phyloP scores from a whole-genome alignment of 2,797 vertebrate genomes.

The Rhinophrynus dorsalis region DNA sequence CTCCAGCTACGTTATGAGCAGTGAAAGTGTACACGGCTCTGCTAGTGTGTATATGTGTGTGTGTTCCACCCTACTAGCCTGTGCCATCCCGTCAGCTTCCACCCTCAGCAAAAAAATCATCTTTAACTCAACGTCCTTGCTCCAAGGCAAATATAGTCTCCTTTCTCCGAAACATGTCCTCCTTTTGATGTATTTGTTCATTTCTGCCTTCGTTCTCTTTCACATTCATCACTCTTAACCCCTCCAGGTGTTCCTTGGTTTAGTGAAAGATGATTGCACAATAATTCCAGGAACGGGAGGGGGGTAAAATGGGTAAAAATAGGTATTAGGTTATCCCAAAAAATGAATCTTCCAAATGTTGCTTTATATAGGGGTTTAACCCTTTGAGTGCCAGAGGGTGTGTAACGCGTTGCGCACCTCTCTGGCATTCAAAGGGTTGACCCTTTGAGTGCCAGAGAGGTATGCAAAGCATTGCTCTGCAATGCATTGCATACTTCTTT shows the following conservation, averaged over 20 bases:
- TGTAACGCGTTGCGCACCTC: no score
- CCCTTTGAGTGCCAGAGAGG: no score
- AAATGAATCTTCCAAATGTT: no score
- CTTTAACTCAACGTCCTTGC: background rate
- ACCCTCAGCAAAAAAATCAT: slow-evolving; percentile 11
- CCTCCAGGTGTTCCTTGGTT: background rate
- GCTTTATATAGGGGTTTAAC: no score
- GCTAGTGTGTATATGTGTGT: no score
- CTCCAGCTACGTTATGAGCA: background rate
- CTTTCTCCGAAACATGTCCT: background rate
- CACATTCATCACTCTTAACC: slow-evolving; percentile 2
- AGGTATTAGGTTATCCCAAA: no score
- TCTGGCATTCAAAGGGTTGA: no score
- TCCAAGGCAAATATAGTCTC: background rate
- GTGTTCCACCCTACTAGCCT: background rate
- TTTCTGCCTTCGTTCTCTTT: slow-evolving; percentile 1
- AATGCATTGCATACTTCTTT: no score
- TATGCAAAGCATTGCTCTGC: no score
- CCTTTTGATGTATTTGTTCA: background rate
- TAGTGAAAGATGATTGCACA: background rate
- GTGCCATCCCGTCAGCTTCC: background rate
- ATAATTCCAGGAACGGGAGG: no score
- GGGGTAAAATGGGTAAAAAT: no score
- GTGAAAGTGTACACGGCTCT: background rate
- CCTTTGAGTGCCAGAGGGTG: no score